These are phyloP conservation scores for Empidonax alnorum DNA, from an alignment of 2,113 vertebrate genomes.

Conservation along the genomic window DNA sequence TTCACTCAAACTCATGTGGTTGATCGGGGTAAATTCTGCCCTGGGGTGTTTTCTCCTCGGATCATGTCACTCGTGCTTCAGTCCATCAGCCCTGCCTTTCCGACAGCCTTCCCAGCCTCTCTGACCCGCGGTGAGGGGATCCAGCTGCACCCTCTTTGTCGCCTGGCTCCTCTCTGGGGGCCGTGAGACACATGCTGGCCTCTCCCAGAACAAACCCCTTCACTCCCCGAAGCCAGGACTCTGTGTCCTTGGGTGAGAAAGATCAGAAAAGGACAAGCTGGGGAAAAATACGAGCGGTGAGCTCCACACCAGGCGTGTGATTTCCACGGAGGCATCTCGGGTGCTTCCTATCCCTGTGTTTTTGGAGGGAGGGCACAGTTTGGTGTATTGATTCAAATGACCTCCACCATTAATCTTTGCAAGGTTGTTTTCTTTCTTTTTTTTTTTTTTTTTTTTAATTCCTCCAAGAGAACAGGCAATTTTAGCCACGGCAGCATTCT, in stretches of 20 bases:
- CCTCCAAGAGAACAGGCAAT: neutral
- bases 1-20: neutral
- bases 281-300: constrained; percentile 34
- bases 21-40: neutral
- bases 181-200: neutral
- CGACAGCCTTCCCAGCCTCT: neutral
- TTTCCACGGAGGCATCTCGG: constrained; percentile 35
- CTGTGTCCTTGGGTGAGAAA: neutral
- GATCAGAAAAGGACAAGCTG: constrained; percentile 3
- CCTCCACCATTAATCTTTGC: constrained; percentile 55
- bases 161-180: neutral
- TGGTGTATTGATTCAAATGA: constrained; percentile 54
- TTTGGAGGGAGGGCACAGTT: constrained; percentile 27
- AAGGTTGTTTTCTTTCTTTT: neutral
- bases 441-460: neutral
- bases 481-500: constrained; percentile 36
- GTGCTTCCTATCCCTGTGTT: neutral
- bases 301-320: neutral
- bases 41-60: neutral
- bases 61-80: neutral
- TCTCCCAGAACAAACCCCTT: neutral
- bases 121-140: neutral
- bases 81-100: neutral
- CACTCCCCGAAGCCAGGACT: neutral
- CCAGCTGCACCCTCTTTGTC: neutral